These are phyloP conservation scores for Cosmorhoe ocellata DNA, from an alignment of 2,888 invertebrate genomes.

Conservation along the genomic window DNA sequence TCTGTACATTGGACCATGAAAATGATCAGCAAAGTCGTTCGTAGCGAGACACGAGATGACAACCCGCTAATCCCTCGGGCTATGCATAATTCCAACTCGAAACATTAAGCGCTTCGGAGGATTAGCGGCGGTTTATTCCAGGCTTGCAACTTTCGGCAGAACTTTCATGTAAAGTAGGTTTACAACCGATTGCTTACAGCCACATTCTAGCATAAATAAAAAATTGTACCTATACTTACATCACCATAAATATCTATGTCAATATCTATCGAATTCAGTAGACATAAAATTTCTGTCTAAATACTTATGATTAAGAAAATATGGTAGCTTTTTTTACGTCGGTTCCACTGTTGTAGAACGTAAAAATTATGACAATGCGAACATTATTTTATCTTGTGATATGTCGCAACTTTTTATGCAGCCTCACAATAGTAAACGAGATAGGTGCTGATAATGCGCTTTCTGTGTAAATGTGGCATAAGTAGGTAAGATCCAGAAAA, in stretches of 20 bases:
- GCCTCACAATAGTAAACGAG: no score
- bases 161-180: conserved; percentile 4
- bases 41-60: conserved; percentile 64
- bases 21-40: conserved; percentile 63
- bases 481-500: conserved; percentile 12
- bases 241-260: no score
- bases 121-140: conserved; percentile 71
- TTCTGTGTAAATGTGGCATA: conserved; percentile 3
- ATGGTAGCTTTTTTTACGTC: no score
- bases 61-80: conserved; percentile 72
- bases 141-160: conserved; percentile 52
- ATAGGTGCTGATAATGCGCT: background rate
- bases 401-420: no score
- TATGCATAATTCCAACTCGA: conserved; percentile 74
- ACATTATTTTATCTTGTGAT: no score
- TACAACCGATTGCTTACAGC: background rate
- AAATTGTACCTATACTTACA: no score
- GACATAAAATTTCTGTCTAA: no score
- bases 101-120: conserved; percentile 70
- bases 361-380: no score
- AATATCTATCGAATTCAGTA: background rate
- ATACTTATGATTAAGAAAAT: no score
- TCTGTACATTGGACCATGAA: conserved; percentile 56
- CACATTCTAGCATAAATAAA: no score
- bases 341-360: no score